A percentile compares a stretch with the other conserved stretches of the same genome.
These are phyloP conservation scores for Lysandra bellargus DNA, from an alignment of 2,888 invertebrate species.

Conservation along the genomic window DNA sequence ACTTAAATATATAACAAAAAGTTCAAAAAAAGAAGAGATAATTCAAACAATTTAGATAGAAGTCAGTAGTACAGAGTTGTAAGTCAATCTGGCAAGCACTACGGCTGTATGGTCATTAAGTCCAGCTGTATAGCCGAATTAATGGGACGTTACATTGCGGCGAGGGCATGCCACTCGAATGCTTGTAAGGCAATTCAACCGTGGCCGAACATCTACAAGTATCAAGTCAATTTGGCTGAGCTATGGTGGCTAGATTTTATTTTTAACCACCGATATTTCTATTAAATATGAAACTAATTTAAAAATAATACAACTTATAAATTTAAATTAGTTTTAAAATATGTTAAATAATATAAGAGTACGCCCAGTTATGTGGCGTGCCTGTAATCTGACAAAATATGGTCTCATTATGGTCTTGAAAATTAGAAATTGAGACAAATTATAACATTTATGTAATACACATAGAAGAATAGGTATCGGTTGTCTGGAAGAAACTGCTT, in stretches of 20 bases:
- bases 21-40: not conserved
- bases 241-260: not conserved
- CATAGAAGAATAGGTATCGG: too few species aligned
- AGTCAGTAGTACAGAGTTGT: conserved; percentile 35
- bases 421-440: too few species aligned
- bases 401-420: too few species aligned
- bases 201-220: conserved; percentile 32
- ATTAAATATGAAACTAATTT: not conserved
- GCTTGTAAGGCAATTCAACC: conserved; percentile 31
- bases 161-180: conserved; percentile 30
- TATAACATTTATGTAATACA: too few species aligned
- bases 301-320: too few species aligned
- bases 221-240: conserved; percentile 32
- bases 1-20: not conserved
- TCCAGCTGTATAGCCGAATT: conserved; percentile 28
- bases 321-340: too few species aligned
- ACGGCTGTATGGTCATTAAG: conserved; percentile 29
- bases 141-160: conserved; percentile 30
- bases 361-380: too few species aligned
- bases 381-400: too few species aligned
- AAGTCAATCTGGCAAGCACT: conserved; percentile 29
- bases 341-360: too few species aligned
- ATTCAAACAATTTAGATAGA: conserved; percentile 28
- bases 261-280: not conserved
- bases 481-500: too few species aligned